Conservation (phyloP, 2,113 vertebrate species). For the Egretta garzetta region DNA sequence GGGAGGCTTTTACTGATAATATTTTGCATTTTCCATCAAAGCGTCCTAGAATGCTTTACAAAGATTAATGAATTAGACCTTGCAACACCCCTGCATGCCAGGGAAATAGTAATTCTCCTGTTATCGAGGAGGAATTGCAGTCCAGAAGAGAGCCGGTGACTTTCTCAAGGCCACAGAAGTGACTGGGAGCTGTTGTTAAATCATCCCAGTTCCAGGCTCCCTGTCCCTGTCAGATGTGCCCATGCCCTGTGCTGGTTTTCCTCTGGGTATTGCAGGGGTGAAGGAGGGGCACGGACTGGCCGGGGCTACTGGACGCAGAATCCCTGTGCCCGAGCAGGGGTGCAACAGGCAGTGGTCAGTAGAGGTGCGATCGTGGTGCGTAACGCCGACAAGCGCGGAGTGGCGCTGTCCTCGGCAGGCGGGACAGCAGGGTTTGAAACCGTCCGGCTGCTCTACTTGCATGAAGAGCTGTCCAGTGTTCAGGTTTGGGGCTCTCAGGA, state of each 20-base stretch:
- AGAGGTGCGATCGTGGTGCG: accelerated
- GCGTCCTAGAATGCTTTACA: not conserved
- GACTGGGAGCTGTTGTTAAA: not conserved
- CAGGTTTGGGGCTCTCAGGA: not conserved
- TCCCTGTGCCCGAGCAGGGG: not conserved
- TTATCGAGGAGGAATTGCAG: not conserved
- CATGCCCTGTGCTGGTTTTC: not conserved
- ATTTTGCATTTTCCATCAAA: conserved; percentile 21
- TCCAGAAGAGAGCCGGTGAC: not conserved
- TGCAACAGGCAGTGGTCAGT: not conserved
- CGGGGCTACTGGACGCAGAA: not conserved
- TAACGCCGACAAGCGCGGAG: accelerated
- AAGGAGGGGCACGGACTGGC: not conserved
- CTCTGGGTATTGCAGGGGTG: not conserved
- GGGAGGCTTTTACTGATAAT: not conserved
- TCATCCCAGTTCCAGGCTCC: not conserved
- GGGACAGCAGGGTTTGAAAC: not conserved
- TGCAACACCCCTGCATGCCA: not conserved
- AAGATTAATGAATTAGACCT: conserved; percentile 15
- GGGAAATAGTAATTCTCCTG: not conserved
- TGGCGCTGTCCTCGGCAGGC: accelerated
- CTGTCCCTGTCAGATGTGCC: not conserved
- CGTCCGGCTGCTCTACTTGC: accelerated
- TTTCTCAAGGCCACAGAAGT: not conserved
- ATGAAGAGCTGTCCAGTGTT: accelerated